Percentiles rank a stretch among this genome's conserved stretches.
These are phyloP conservation scores for Exocentrus adspersus DNA, from an alignment of 2,888 invertebrate species.

Conservation along the genomic window DNA sequence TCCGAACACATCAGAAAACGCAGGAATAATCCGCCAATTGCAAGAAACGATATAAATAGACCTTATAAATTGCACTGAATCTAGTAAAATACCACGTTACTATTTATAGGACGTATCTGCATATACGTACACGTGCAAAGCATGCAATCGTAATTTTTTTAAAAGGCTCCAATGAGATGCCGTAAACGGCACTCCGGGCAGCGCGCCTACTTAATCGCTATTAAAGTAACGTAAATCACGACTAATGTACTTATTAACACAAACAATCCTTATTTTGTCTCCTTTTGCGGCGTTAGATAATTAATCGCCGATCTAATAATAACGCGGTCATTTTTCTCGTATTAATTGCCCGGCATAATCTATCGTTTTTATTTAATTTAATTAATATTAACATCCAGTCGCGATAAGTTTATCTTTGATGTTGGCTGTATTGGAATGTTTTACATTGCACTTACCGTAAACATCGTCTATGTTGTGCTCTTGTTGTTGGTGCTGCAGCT, in stretches of 20 bases:
- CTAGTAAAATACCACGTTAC: neutral
- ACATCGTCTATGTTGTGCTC: slow-evolving; percentile 2
- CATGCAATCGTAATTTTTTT: no score
- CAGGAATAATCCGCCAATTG: neutral
- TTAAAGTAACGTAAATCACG: slow-evolving; percentile 16
- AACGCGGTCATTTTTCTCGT: slow-evolving; percentile 15
- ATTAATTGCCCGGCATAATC: slow-evolving; percentile 20
- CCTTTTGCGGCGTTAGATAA: slow-evolving; percentile 24
- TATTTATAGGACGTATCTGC: neutral
- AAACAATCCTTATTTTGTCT: slow-evolving; percentile 14
- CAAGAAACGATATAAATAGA: neutral
- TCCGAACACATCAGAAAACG: no score
- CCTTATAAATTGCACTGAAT: neutral
- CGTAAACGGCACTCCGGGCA: neutral
- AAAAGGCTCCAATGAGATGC: no score
- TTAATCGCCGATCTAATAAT: slow-evolving; percentile 23
- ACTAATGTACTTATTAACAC: slow-evolving; percentile 17
- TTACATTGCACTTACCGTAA: slow-evolving; percentile 19
- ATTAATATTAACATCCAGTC: slow-evolving; percentile 12
- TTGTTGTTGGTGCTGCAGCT: no score
- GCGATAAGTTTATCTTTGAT: slow-evolving; percentile 25
- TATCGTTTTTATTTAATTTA: slow-evolving; percentile 28
- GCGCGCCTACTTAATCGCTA: no score
- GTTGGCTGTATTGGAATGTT: slow-evolving; percentile 3
- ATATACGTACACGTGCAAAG: neutral